phyloP scores from a whole-genome alignment of 2,888 invertebrate genomes.

The Oasisia sp. region DNA sequence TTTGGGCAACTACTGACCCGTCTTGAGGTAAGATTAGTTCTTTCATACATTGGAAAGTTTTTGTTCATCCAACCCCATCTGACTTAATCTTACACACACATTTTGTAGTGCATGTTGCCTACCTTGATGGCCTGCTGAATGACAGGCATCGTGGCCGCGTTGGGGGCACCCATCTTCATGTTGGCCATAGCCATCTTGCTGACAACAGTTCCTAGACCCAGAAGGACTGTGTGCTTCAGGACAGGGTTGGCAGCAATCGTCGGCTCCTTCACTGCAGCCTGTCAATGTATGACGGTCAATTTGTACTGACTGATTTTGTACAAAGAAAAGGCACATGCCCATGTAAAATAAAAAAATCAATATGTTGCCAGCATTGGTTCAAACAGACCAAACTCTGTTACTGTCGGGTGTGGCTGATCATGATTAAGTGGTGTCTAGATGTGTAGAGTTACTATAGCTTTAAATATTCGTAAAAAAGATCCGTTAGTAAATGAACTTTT shows the following conservation, averaged over 20 bases:
- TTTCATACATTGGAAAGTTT: not conserved
- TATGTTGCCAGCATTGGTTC: too few species aligned
- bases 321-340: not conserved
- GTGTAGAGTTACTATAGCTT: too few species aligned
- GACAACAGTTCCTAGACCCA: constrained; percentile 7
- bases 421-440: too few species aligned
- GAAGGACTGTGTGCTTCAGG: not conserved
- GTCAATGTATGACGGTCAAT: not conserved
- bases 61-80: not conserved
- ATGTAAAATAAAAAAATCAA: too few species aligned
- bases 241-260: not conserved
- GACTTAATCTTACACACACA: not conserved
- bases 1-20: too few species aligned
- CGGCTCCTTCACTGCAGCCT: not conserved
- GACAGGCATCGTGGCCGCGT: not conserved
- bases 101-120: not conserved
- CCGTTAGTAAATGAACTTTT: too few species aligned
- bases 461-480: too few species aligned
- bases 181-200: not conserved
- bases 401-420: too few species aligned
- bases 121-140: not conserved
- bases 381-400: too few species aligned
- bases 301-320: not conserved
- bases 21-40: too few species aligned
- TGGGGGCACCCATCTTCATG: not conserved